A percentile compares a stretch with the other conserved stretches of the same genome.
These are phyloP conservation scores for Amia ocellicauda DNA, from an alignment of 2,113 vertebrate species.

Conservation along the genomic window DNA sequence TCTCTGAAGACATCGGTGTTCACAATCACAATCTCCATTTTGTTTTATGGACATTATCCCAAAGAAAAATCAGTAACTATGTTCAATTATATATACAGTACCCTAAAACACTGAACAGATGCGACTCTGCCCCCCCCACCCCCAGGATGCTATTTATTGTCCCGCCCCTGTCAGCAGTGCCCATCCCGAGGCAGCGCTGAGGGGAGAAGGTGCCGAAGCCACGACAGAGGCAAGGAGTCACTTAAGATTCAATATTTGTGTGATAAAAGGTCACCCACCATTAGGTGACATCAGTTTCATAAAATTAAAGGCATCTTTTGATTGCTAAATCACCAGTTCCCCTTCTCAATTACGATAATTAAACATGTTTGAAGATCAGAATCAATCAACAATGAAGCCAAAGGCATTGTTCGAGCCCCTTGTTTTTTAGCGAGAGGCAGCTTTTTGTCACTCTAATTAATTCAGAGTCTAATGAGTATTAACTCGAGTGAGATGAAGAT, in stretches of 20 bases:
- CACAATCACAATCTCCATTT: too few relatives aligned
- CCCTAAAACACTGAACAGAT: too few relatives aligned
- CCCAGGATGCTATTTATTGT: too few relatives aligned
- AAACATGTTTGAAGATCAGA: constrained; percentile 48
- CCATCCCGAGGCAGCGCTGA: neutral
- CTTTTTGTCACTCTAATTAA: neutral
- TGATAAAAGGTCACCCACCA: constrained; percentile 57
- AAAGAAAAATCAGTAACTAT: too few relatives aligned
- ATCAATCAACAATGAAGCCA: neutral
- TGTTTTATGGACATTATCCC: too few relatives aligned
- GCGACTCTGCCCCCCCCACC: too few relatives aligned
- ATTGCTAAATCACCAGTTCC: constrained; percentile 57
- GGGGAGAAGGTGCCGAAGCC: neutral
- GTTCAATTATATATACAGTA: too few relatives aligned
- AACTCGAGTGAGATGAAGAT: neutral
- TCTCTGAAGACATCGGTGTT: too few relatives aligned
- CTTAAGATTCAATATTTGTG: constrained; percentile 39
- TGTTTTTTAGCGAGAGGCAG: too few relatives aligned
- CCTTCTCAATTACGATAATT: constrained; percentile 61
- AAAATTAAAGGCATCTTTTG: constrained; percentile 54
- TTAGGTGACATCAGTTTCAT: constrained; percentile 40
- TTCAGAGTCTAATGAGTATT: neutral
- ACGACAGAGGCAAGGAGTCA: neutral
- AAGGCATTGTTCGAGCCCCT: neutral
- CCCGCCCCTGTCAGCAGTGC: too few relatives aligned